Percentiles rank a stretch among this genome's conserved stretches.
phyloP scores from a whole-genome alignment of 2,797 vertebrate genomes.

The Esox masquinongy region DNA sequence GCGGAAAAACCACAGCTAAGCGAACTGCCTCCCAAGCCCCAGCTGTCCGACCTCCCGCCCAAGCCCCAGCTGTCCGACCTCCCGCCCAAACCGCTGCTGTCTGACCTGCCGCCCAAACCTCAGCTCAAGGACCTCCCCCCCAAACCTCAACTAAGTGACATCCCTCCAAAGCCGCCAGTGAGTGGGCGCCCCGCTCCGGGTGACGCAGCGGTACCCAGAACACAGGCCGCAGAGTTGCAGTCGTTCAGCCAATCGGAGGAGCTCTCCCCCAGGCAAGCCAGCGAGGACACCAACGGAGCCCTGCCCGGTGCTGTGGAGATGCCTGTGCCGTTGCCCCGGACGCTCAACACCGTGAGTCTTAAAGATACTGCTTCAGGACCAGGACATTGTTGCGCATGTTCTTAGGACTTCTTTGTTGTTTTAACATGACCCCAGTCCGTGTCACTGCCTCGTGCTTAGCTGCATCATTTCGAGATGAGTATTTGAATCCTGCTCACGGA shows the following conservation, averaged over 20 bases:
- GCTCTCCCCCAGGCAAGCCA: slow-evolving; percentile 76
- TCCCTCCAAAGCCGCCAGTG: slow-evolving; percentile 69
- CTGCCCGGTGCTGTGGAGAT: slow-evolving; percentile 78
- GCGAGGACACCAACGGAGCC: slow-evolving; percentile 79
- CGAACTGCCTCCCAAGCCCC: slow-evolving; percentile 82
- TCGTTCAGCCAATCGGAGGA: slow-evolving; percentile 76
- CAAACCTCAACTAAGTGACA: slow-evolving; percentile 82
- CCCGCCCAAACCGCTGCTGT: slow-evolving; percentile 85
- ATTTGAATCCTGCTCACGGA: no score
- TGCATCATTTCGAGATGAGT: no score
- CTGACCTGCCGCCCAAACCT: slow-evolving; percentile 85
- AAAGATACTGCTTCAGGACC: neutral
- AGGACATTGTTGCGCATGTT: neutral
- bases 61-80: slow-evolving; percentile 76
- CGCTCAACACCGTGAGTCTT: slow-evolving; percentile 83
- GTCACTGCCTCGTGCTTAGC: no score
- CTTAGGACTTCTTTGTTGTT: neutral
- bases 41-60: slow-evolving; percentile 57
- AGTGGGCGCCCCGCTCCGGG: slow-evolving; percentile 67
- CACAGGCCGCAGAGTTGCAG: slow-evolving; percentile 68
- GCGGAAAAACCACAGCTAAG: slow-evolving; percentile 79
- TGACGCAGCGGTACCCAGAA: slow-evolving; percentile 69
- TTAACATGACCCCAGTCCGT: no score
- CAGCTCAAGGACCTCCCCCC: slow-evolving; percentile 85
- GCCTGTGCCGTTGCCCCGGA: slow-evolving; percentile 84